Evolutionary conservation across 2,888 invertebrate genomes (phyloP), one percentile per base, ranked within the genome.

Genomic region (Steinernema scapterisci): DNA sequence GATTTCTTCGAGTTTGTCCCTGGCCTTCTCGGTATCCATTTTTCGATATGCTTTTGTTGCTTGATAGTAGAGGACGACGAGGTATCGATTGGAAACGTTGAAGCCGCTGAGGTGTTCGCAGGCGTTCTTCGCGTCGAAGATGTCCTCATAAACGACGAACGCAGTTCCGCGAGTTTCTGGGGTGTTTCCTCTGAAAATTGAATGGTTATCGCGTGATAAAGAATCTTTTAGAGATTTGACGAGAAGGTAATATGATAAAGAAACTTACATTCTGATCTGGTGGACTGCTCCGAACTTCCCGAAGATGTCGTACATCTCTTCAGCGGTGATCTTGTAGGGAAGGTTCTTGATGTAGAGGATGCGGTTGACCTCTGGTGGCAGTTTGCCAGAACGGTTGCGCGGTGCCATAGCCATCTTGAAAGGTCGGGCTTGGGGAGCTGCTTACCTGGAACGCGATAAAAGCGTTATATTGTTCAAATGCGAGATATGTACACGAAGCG

Each of bases 231-330:
- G n/a, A n/a, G n/a, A n/a, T n/a, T n/a, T n/a, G n/a, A n/a, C n/a
- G n/a, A n/a, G n/a, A n/a, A n/a, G n/a, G n/a, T n/a, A n/a, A n/a
- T n/a, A n/a, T n/a, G n/a, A n/a, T 38, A 73, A 74, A 31, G 21
- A 73, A 73, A 91, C 94, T 92, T 91, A 95, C 95, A 97, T 94
- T 90, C 99, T 91, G 78, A 99, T 99, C 90, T 99, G 99, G 84
- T 99, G 90, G 81, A 99, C 97, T 1, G 99, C 97, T 84, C 99
- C 99, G 90, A 97, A 99, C 91, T 99, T 99, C 21, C 99, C 99
- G 91, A 99, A 99, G 80, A 99, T 99, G 89, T 99, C 99, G 88
- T 99, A 99, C 97, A 99, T 99, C 92, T 99, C 99, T 89, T 99
- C 99, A 6, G 94, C 95, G 72, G 97, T 97, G 83, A 99, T 99